These are phyloP conservation scores for Achatina immaculata DNA, from an alignment of 1,140 invertebrate species.

Conservation along the genomic window DNA sequence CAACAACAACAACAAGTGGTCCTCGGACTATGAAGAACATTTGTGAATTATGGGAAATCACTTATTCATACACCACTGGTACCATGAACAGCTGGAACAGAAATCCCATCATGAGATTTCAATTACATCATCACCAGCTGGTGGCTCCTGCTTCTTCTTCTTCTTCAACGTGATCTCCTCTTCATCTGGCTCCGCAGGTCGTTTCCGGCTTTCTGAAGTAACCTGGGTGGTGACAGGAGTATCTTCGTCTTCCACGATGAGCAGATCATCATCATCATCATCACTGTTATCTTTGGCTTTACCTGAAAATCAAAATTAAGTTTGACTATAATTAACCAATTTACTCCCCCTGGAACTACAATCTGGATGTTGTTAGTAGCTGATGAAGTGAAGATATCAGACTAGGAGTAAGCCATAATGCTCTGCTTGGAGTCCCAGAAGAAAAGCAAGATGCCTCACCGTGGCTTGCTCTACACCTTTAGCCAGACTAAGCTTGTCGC, in stretches of 20 bases:
- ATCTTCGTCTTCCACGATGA: conserved; percentile 51
- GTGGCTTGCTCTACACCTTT: too few relatives aligned
- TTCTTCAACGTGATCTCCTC: neutral
- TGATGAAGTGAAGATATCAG: neutral
- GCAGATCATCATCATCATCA: conserved; percentile 52
- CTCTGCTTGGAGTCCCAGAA: neutral
- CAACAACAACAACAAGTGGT: too few relatives aligned
- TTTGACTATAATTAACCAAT: neutral
- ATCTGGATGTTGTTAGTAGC: neutral
- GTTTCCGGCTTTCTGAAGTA: conserved; percentile 7
- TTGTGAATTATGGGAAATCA: too few relatives aligned
- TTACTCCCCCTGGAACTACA: neutral
- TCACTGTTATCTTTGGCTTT: neutral
- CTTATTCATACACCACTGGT: too few relatives aligned
- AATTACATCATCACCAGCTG: conserved; percentile 28
- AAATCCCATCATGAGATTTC: conserved; percentile 33
- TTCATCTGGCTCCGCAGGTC: neutral
- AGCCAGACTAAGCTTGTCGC: too few relatives aligned
- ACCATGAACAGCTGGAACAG: too few relatives aligned
- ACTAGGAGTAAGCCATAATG: neutral
- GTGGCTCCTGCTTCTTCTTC: conserved; percentile 3
- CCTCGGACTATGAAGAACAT: too few relatives aligned
- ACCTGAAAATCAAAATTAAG: neutral
- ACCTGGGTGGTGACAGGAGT: conserved; percentile 24
- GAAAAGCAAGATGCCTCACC: too few relatives aligned